Base-by-base conservation (phyloP, 2,797 vertebrate genomes). In the Chrosomus eos region DNA sequence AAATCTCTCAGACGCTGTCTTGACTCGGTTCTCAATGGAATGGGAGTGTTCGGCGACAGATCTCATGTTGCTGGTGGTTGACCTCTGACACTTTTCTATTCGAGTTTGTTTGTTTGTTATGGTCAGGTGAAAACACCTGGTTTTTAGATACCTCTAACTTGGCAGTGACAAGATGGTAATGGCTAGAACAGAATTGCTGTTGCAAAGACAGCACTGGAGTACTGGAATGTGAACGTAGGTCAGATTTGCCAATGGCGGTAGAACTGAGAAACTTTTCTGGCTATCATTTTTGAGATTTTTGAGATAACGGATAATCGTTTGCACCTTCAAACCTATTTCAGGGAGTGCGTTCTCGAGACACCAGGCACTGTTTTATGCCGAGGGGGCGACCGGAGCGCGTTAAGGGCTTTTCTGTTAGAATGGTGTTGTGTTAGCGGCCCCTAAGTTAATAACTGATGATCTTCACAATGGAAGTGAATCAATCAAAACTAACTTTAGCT, bases 101-200 rank as follows among this genome's bases (percentile, higher is more conserved):
- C 7, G 7, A 43, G 31, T 70, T 88, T 68, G 74, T 85, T 51
- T 77, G 11, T 5, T 48, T 48, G 45, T 48, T 76, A 51, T 84
- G 88, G 87, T 77, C 85, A 51, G 86, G 88, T 67, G 85, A 76
- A 19, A 31, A 90, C 88, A 92, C 88, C 89, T 92, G 91, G 88
- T 90, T 88, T 80, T 33, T 86, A 80, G 71, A 85, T 86, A 92
- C 89, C 88, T 91, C 71, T 92, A 87, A 90, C 77, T 88, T 60
- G 83, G 70, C 90, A 88, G 89, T 88, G 82, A 75, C 70, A 75
- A 80, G 83, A 90, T 87, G 85, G 79, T 71, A 71, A 89, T 81
- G 81, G 86, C 71, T 88, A 84, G 90, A 91, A 91, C 80, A 87
- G 55, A 76, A 93, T 93, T 89, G 90, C 81, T 73, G 14, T 23